A percentile compares a stretch with the other conserved stretches of the same genome.
Conservation (phyloP, 2,888 invertebrate genomes). For the Clunio marinus region DNA sequence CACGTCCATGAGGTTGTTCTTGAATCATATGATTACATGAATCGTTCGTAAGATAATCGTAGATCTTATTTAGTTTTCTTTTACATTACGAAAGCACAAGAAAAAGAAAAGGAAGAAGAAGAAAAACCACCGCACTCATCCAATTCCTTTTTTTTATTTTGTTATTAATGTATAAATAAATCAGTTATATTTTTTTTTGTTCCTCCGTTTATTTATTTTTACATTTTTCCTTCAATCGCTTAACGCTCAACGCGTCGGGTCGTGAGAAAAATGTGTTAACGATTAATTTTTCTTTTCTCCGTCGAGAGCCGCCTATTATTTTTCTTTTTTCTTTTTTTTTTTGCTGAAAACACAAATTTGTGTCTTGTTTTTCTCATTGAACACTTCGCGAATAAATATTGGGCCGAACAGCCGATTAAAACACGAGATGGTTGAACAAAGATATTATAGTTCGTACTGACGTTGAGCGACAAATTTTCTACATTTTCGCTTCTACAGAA, state of each 20-base stretch:
- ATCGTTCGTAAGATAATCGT: neutral
- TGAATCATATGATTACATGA: conserved; percentile 6
- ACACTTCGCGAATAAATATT: neutral
- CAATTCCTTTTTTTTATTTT: conserved; percentile 18
- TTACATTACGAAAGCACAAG: neutral
- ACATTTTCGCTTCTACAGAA: too few relatives aligned
- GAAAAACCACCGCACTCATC: neutral
- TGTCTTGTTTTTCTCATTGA: neutral
- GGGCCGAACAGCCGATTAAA: too few relatives aligned
- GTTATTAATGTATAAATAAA: conserved; percentile 36
- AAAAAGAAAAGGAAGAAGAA: neutral
- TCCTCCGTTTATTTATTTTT: conserved; percentile 21
- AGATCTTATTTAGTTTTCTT: neutral
- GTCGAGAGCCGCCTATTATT: neutral
- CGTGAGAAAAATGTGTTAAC: conserved; percentile 27
- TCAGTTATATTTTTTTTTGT: conserved; percentile 26
- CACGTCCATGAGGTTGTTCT: neutral
- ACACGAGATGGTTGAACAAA: too few relatives aligned
- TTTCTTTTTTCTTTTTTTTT: neutral
- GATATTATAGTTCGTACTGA: too few relatives aligned
- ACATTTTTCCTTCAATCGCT: conserved; percentile 18
- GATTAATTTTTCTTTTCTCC: conserved; percentile 10
- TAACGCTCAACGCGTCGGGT: neutral
- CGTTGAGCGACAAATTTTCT: too few relatives aligned
- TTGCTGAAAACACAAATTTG: neutral